phyloP scores from a whole-genome alignment of 2,113 vertebrate species.

The Rhinopomastus cyanomelas region DNA sequence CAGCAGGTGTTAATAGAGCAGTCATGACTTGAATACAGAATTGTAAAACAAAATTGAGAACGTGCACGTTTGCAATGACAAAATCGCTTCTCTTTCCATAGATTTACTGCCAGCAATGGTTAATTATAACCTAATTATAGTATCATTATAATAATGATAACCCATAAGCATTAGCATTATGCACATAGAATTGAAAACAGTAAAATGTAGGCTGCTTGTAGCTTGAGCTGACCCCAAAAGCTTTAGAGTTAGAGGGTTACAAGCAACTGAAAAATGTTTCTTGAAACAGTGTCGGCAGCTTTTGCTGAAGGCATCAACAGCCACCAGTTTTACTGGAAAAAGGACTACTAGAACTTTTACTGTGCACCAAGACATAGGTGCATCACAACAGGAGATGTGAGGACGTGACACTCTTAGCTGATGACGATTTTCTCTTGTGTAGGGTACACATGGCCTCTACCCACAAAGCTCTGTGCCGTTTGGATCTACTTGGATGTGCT shows the following conservation, averaged over 20 bases:
- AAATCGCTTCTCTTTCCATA: not conserved
- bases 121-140: conserved; percentile 3
- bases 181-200: not conserved
- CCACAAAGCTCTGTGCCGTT: conserved; percentile 85
- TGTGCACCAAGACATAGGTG: rapidly evolving
- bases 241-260: not conserved
- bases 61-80: not conserved
- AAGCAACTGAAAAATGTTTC: not conserved
- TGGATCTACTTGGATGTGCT: conserved; percentile 98
- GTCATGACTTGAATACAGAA: not conserved
- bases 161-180: not conserved
- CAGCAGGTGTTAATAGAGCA: not conserved
- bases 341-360: no score
- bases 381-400: not conserved
- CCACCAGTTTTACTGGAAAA: not conserved
- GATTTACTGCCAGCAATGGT: not conserved
- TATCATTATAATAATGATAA: no score
- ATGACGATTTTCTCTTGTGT: not conserved
- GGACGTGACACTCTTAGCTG: not conserved
- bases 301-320: not conserved
- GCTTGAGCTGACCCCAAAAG: not conserved
- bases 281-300: not conserved
- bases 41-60: not conserved
- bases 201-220: not conserved
- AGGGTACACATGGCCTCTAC: conserved; percentile 93